Percentiles rank a stretch among this genome's conserved stretches.
These are phyloP conservation scores for Genyomyrus donnyi DNA, from an alignment of 2,113 vertebrate species.

Conservation along the genomic window DNA sequence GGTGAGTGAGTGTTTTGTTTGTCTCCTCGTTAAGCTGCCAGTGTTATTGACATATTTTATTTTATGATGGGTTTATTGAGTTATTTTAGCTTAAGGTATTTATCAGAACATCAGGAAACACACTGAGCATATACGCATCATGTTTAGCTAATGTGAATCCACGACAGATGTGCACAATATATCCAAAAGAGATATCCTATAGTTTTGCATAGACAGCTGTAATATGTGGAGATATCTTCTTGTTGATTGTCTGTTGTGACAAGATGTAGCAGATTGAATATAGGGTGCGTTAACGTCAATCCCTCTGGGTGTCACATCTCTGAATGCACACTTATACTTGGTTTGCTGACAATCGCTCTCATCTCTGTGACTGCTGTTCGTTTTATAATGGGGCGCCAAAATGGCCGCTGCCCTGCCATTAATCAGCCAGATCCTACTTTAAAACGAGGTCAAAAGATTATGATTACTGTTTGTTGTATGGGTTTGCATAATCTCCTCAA, in stretches of 20 bases:
- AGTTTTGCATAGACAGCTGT: background rate
- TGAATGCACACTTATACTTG: background rate
- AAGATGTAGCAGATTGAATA: background rate
- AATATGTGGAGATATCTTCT: background rate
- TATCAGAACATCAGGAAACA: background rate
- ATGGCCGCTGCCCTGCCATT: background rate
- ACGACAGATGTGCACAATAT: background rate
- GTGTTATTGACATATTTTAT: background rate
- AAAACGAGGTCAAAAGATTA: background rate
- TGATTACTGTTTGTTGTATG: background rate
- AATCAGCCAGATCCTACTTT: constrained; percentile 2
- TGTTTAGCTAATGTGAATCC: background rate
- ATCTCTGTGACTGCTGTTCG: background rate
- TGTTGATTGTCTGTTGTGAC: background rate
- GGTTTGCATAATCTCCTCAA: background rate
- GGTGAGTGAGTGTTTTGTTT: constrained; percentile 61
- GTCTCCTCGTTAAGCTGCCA: background rate
- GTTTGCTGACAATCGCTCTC: background rate
- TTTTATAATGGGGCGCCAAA: background rate
- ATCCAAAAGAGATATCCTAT: background rate
- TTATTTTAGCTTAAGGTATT: background rate
- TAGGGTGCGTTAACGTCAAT: background rate
- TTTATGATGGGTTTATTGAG: background rate
- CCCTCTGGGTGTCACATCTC: background rate
- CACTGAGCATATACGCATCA: background rate